Percentiles rank a stretch among this genome's conserved stretches.
Conservation (phyloP, 1,140 invertebrate species). For the Drosophila nebulosa region DNA sequence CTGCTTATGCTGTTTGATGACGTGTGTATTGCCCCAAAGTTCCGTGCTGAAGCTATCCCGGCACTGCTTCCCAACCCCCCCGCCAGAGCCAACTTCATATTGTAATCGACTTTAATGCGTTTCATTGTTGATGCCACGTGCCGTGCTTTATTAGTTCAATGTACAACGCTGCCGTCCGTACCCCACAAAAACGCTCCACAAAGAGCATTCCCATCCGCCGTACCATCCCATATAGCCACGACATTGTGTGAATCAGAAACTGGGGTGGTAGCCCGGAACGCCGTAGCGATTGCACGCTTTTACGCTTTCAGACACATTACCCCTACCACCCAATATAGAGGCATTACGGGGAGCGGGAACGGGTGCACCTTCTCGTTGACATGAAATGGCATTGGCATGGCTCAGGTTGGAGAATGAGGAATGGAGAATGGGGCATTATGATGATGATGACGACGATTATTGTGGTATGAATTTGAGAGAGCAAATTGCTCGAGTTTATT, state of each 20-base stretch:
- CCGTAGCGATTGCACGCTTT: slow-evolving; percentile 77
- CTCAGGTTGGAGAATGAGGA: background rate
- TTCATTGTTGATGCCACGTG: slow-evolving; percentile 81
- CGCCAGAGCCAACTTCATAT: slow-evolving; percentile 59
- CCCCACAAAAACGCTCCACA: slow-evolving; percentile 18
- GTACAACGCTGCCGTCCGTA: slow-evolving; percentile 50
- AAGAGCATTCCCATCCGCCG: slow-evolving; percentile 26
- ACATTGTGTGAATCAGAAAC: slow-evolving; percentile 23
- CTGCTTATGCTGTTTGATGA: slow-evolving; percentile 46
- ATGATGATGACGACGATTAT: slow-evolving; percentile 49
- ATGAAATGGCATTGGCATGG: background rate
- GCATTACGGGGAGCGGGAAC: slow-evolving; percentile 26
- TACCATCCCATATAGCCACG: background rate
- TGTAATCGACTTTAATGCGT: slow-evolving; percentile 82
- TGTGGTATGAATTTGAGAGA: slow-evolving; percentile 69
- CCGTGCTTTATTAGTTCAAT: slow-evolving; percentile 81
- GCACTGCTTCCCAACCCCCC: background rate
- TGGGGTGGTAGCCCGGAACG: slow-evolving; percentile 47
- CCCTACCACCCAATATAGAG: slow-evolving; percentile 35
- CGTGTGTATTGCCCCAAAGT: slow-evolving; percentile 28
- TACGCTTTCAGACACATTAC: slow-evolving; percentile 81
- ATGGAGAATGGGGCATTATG: background rate
- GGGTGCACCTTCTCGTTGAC: slow-evolving; percentile 46
- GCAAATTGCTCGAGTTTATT: slow-evolving; percentile 67
- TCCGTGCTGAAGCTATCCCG: too few relatives aligned